phyloP scores from a whole-genome alignment of 2,888 invertebrate genomes.

The Stomorhina lunata region DNA sequence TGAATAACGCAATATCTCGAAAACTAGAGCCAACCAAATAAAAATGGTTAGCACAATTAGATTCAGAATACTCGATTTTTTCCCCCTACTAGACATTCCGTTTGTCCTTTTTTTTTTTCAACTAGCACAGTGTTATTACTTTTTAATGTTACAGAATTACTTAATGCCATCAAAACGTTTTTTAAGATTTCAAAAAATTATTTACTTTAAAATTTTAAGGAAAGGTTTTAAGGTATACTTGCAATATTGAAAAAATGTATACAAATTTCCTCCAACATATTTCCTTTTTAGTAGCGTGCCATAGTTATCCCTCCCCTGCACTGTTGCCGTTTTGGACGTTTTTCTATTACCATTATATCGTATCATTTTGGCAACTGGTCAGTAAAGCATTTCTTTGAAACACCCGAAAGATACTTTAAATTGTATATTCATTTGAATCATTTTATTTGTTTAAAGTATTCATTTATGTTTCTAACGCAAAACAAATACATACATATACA shows the following conservation, averaged over 20 bases:
- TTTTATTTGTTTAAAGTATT: constrained; percentile 25
- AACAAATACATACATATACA: constrained; percentile 12
- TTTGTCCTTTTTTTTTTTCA: too few species aligned
- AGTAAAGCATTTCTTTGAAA: constrained; percentile 58
- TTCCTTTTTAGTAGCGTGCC: neutral
- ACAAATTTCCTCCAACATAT: neutral
- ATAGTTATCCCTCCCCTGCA: neutral
- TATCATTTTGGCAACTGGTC: constrained; percentile 62
- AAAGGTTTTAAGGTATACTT: neutral
- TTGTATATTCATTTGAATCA: constrained; percentile 15
- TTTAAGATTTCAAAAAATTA: too few species aligned
- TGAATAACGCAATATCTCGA: too few species aligned
- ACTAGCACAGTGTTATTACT: too few species aligned
- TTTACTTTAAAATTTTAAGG: neutral
- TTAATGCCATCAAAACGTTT: too few species aligned
- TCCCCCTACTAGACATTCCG: too few species aligned
- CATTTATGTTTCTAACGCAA: constrained; percentile 15
- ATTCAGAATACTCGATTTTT: too few species aligned
- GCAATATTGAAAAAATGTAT: neutral
- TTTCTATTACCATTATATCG: constrained; percentile 42
- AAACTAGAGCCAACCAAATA: too few species aligned
- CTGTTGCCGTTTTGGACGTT: neutral
- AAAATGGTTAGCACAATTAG: too few species aligned
- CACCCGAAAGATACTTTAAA: constrained; percentile 23
- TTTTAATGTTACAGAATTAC: too few species aligned